Evolutionary conservation across 53 echinoderm and acorn worm species (phyloP), one percentile per base, ranked within the genome.

Genomic region (Astropecten irregularis): DNA sequence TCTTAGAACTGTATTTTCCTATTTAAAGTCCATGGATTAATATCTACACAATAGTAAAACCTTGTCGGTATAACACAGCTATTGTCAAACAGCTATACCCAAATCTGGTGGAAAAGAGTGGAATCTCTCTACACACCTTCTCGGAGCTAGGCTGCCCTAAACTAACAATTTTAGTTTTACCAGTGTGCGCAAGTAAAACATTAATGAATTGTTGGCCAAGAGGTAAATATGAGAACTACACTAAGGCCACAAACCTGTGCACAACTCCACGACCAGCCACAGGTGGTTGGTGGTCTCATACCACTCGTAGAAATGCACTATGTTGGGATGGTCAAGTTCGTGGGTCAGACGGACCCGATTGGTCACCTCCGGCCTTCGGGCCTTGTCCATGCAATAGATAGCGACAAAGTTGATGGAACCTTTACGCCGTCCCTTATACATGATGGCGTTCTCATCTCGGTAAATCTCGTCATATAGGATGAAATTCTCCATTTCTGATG

Each of bases 221-320:
- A n/a, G n/a, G n/a, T n/a, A n/a, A n/a, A n/a, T n/a, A n/a, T n/a
- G n/a, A n/a, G n/a, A n/a, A n/a, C n/a, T n/a, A n/a, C n/a, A n/a
- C n/a, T n/a, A n/a, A n/a, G n/a, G n/a, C n/a, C n/a, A n/a, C 49
- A 54, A 50, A 96, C 99, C 99, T 88, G 99, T 94, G 65, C 99
- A 99, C 23, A 99, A 66, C 81, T 99, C 99, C 50, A 99, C 99
- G 37, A 99, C 90, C 21, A 99, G 94, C 99, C 99, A 99, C 21
- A 99, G 86, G 47, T 99, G 99, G 25, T 99, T 99, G 23, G 99
- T 94, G 2, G 99, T 99, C 52, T 99, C 97, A 64, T 99, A 99
- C 99, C 99, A 99, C 49, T 97, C 99, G 13, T 86, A 88, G 48
- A 99, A 99, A 44, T 99, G 85, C 16, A 92, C 99, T 0, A 99